phyloP scores from a whole-genome alignment of 2,888 invertebrate species.

The Zaprionus obscuricornis region DNA sequence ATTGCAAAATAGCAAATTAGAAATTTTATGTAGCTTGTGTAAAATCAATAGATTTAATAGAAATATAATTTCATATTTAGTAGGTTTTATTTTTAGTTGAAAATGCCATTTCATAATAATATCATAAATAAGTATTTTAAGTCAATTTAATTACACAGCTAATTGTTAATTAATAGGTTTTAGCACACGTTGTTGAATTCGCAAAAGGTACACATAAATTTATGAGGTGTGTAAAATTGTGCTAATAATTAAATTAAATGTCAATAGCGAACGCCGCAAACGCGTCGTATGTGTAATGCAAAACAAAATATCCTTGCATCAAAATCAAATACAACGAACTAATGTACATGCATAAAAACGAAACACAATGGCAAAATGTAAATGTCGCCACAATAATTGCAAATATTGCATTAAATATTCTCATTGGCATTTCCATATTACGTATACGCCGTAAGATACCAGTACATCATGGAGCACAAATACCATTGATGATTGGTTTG shows the following conservation, averaged over 20 bases:
- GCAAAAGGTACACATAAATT: constrained; percentile 5
- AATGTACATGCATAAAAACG: constrained; percentile 12
- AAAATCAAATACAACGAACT: not conserved
- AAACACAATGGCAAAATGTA: constrained; percentile 14
- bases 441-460: constrained; percentile 19
- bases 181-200: not conserved
- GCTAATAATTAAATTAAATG: constrained; percentile 46
- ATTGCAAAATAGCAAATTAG: too few species aligned
- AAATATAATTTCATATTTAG: too few species aligned
- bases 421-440: constrained; percentile 22
- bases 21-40: too few species aligned
- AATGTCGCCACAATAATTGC: constrained; percentile 39
- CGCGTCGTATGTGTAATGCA: constrained; percentile 13
- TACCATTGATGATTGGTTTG: too few species aligned
- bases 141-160: constrained; percentile 34
- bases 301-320: too few species aligned
- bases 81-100: too few species aligned
- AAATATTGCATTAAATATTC: constrained; percentile 19
- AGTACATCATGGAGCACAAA: constrained; percentile 6
- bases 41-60: too few species aligned
- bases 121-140: not conserved
- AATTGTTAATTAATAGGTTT: constrained; percentile 49
- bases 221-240: constrained; percentile 45
- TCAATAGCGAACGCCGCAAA: not conserved
- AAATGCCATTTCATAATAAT: too few species aligned